phyloP scores from a whole-genome alignment of 2,113 vertebrate species.

The Hoplias malabaricus region DNA sequence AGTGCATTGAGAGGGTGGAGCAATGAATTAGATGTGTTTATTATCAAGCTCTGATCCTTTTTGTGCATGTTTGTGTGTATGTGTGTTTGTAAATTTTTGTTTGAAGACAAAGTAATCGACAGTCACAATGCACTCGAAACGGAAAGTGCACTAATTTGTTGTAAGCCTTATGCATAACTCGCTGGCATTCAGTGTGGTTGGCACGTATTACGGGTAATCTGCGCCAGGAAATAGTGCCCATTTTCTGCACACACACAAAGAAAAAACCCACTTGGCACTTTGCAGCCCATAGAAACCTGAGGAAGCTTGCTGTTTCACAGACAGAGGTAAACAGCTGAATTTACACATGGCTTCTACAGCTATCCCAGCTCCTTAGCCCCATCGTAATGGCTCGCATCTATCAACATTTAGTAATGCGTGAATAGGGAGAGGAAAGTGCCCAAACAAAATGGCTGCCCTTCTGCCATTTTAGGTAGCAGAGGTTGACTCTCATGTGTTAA shows the following conservation, averaged over 20 bases:
- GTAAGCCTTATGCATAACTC: constrained; percentile 43
- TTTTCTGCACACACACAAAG: constrained; percentile 49
- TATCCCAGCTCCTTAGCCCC: constrained; percentile 29
- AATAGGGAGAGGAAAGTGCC: constrained; percentile 30
- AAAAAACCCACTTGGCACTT: constrained; percentile 31
- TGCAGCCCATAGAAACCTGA: constrained; percentile 23
- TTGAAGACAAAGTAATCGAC: constrained; percentile 7
- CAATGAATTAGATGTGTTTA: neutral
- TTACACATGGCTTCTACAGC: constrained; percentile 41
- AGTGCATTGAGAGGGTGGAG: neutral
- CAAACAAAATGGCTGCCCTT: constrained; percentile 63
- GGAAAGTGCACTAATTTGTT: constrained; percentile 38
- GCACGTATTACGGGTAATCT: constrained; percentile 32
- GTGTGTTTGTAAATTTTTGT: neutral
- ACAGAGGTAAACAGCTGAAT: constrained; percentile 39
- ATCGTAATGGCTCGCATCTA: constrained; percentile 24
- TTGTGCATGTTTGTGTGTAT: neutral
- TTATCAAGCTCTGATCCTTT: neutral
- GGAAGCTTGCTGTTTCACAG: constrained; percentile 52
- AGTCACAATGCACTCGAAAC: neutral
- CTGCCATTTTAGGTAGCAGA: constrained; percentile 64
- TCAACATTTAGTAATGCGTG: constrained; percentile 41
- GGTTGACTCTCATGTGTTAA: constrained; percentile 40
- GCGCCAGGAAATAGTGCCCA: constrained; percentile 48
- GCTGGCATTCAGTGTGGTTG: constrained; percentile 44